Percentiles rank a stretch among this genome's conserved stretches.
phyloP scores from a whole-genome alignment of 2,113 vertebrate genomes.

The Halichoeres trimaculatus region DNA sequence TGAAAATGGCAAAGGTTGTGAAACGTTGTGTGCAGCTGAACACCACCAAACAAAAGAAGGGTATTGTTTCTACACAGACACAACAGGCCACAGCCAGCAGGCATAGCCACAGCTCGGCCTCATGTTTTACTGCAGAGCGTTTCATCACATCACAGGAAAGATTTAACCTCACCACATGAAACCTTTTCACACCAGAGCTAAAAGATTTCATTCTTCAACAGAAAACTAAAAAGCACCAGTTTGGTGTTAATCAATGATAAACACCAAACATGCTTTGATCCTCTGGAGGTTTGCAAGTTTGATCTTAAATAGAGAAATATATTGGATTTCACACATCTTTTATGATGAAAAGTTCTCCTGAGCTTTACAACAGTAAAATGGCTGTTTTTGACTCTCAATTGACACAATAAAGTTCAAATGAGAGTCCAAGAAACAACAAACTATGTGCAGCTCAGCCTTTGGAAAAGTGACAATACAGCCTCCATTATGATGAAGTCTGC shows the following conservation, averaged over 20 bases:
- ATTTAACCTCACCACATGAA: slow-evolving; percentile 14
- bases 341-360: background rate
- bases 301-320: background rate
- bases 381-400: background rate
- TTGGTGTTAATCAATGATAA: background rate
- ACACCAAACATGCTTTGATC: background rate
- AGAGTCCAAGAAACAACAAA: background rate
- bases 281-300: background rate
- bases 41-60: slow-evolving; percentile 9
- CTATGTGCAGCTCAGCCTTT: too few species aligned
- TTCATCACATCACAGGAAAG: slow-evolving; percentile 42
- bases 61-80: slow-evolving; percentile 31
- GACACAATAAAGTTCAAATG: background rate
- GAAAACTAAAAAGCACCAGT: background rate
- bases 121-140: slow-evolving; percentile 9
- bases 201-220: background rate
- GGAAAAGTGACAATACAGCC: background rate
- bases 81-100: slow-evolving; percentile 1
- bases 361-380: background rate
- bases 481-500: too few species aligned
- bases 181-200: background rate
- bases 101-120: slow-evolving; percentile 17
- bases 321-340: background rate
- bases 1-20: slow-evolving; percentile 43
- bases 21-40: slow-evolving; percentile 43